Conservation (phyloP, 2,888 invertebrate species). For the Ligdia adustata region DNA sequence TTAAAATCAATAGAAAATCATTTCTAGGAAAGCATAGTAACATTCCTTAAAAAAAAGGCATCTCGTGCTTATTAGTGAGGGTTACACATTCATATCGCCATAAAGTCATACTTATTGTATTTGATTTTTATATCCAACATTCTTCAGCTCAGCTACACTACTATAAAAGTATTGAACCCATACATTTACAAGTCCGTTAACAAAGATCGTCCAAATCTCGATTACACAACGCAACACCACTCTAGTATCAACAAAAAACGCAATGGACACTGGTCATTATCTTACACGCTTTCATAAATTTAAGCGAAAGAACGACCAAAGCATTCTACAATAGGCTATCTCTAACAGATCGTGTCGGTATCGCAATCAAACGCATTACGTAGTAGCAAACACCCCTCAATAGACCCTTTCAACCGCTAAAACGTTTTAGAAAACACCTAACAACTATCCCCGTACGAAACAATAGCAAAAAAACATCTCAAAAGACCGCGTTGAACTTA, state of each 20-base stretch:
- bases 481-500: slow-evolving; percentile 59
- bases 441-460: slow-evolving; percentile 51
- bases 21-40: too few relatives aligned
- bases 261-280: slow-evolving; percentile 37
- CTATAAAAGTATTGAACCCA: too few relatives aligned
- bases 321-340: slow-evolving; percentile 52
- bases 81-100: too few relatives aligned
- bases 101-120: background rate
- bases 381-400: slow-evolving; percentile 53
- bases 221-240: background rate
- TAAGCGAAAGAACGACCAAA: slow-evolving; percentile 37
- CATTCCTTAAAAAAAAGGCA: too few relatives aligned
- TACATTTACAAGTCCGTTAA: too few relatives aligned
- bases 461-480: slow-evolving; percentile 61
- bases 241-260: slow-evolving; percentile 6
- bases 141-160: background rate
- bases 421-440: slow-evolving; percentile 67
- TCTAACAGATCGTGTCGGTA: slow-evolving; percentile 57
- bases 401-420: slow-evolving; percentile 69
- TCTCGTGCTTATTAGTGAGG: too few relatives aligned
- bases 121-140: background rate
- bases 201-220: background rate
- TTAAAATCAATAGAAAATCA: too few relatives aligned
- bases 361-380: slow-evolving; percentile 58
- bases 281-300: slow-evolving; percentile 33